Base-by-base conservation (phyloP, 2,888 invertebrate species). In the Cantharis flavilabris region DNA sequence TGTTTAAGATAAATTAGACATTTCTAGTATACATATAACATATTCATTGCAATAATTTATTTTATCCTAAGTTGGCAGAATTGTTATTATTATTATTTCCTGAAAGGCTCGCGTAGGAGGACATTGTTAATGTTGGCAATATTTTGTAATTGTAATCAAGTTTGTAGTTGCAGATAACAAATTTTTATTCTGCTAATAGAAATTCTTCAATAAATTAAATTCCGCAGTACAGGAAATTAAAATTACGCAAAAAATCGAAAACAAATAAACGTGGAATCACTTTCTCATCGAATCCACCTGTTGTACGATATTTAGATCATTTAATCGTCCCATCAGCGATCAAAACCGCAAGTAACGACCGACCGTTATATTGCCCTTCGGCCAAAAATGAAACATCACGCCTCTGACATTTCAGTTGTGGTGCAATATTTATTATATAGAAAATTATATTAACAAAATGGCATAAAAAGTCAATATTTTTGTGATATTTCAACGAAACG, bases 131-230 rank as follows among this genome's bases (percentile, higher is more conserved):
- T 86, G 88, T 85, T 84, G 84, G 83, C 84, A 87, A 86, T 87
- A 88, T 87, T 88, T 87, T 86, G 86, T 87, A 87, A 88, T 88
- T 87, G 86, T 84, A 87, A 88, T 88, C 87, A 87, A 87, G 87
- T 67, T 26, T 20, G 20, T 13, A 67, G 65, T 67, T 67, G 26
- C 20, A 23, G 20, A 67, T 26, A 67, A 67, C 20, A n/a, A 20
- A 64, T 64, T 64, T 18, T 64, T 23, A 64, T 49, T 20, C 18
- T 18, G 20, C 20, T 64, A 18, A 64, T 64, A 64, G 20, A 64
- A 64, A 64, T 64, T 23, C 64, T 18, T 20, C 64, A 23, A 64
- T 67, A 23, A 67, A 23, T 67, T 67, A 67, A 23, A 67, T 23
- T 23, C 13, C 30, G 20, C 1, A 70, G 26, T 30, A 11, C 20